Evolutionary conservation across 2,888 invertebrate species (phyloP), one percentile per base, ranked within the genome.

Genomic region (Ellobium chinense): DNA sequence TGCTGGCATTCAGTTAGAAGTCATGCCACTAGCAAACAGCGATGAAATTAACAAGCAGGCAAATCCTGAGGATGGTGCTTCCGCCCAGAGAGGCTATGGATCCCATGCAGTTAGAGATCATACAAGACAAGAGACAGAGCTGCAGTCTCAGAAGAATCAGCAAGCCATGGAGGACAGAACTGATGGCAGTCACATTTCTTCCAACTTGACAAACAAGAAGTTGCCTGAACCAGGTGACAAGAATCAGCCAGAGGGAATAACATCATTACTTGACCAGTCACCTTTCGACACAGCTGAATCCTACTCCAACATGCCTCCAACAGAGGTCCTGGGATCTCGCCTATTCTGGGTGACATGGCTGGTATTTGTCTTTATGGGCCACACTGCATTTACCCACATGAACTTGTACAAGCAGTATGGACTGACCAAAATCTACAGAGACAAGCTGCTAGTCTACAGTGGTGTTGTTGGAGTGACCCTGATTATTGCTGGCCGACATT

Each of bases 391-490:
- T 27, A 56, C 58, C 31, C 72, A 72, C 34, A 24, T 34, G 29
- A 72, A 72, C 58, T 58, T 72, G 3, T 72, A 72, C 58, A 72
- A 72, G 24, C 72, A 72, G 58, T 34, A 29, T n/a, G 72, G 72
- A 21, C 58, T 56, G 72, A 31, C 54, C 21, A 18, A n/a, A 9
- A 31, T 72, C 31, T 12, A 54, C 34, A 34, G 46, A 12, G 72
- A 72, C 34, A n/a, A 24, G 31, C 3, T 58, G 21, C 72, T 72
- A 1, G 36, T 34, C 12, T 34, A 27, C 24, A n/a, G 46, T 2
- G 72, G 58, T 18, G 27, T 46, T 31, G 29, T 72, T 46, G 46
- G 72, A n/a, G 7, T 31, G 27, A 2, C 24, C 12, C 9, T 31
- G 21, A n/a, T 58, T 7, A 56, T 72, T 2, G 21, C 46, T 2